Evolutionary conservation across 2,888 invertebrate genomes (phyloP).

Genomic region (Zelleria hepariella): DNA sequence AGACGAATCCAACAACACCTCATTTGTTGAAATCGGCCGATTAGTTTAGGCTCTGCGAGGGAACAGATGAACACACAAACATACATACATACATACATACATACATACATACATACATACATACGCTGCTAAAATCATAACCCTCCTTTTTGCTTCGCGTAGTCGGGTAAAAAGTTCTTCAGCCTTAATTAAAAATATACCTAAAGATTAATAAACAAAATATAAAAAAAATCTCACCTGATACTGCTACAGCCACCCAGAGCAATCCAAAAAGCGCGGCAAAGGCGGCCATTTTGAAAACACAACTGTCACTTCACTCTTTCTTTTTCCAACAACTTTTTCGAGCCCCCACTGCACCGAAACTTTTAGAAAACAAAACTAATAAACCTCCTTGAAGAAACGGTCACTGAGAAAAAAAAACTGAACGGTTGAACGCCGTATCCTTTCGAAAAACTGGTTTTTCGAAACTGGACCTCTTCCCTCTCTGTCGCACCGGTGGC

Average conservation of each 20-base stretch:
- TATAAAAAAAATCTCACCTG: slow-evolving; percentile 38
- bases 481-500: slow-evolving; percentile 27
- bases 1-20: too few relatives aligned
- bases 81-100: too few relatives aligned
- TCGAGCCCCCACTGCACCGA: neutral
- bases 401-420: slow-evolving; percentile 33
- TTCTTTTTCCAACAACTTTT: neutral
- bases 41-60: too few relatives aligned
- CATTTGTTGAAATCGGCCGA: too few relatives aligned
- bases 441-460: slow-evolving; percentile 39
- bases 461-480: slow-evolving; percentile 34
- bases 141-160: too few relatives aligned
- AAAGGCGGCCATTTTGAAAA: slow-evolving; percentile 52
- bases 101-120: too few relatives aligned
- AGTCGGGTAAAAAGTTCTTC: too few relatives aligned
- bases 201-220: too few relatives aligned
- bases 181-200: too few relatives aligned
- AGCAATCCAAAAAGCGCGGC: slow-evolving; percentile 60
- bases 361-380: slow-evolving; percentile 17
- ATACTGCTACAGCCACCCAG: slow-evolving; percentile 36
- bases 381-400: slow-evolving; percentile 15
- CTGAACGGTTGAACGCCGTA: slow-evolving; percentile 26
- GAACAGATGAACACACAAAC: too few relatives aligned
- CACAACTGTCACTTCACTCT: neutral
- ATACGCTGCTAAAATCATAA: too few relatives aligned